Base-by-base conservation (phyloP, 2,113 vertebrate genomes). In the Chaetodon auriga region DNA sequence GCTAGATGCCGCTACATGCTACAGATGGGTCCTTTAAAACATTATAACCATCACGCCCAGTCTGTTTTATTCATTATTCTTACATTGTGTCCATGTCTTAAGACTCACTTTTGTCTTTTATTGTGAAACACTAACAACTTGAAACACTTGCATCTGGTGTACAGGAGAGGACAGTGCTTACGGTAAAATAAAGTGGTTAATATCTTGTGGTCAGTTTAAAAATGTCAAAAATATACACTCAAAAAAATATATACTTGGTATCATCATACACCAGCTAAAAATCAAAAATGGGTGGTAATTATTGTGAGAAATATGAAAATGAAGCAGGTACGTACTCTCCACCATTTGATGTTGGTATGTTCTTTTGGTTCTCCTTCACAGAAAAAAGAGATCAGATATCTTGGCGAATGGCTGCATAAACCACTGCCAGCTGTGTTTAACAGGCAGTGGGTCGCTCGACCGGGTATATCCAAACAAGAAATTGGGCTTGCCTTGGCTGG, bases 351-450 rank as follows among this genome's bases (percentile, higher is more conserved):
- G 38, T 12, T 45, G 38, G 8, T 16, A 55, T 69, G 41, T 43
- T 16, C n/a, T n/a, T 62, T 41, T 41, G 30, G 30, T 38, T n/a
- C 6, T 18, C 19, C 41, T 36, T 41, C 25, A 57, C 4, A 14
- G 46, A 46, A 45, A 66, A 12, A 19, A 65, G 15, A 21, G 1
- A 41, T 65, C 2, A 41, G 41, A 38, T 19, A 7, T 5, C 16
- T 36, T 45, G 7, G 15, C 23, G 8, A 49, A 69, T 18, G 30
- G 36, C 11, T 41, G 60, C 18, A 62, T 21, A 45, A 30, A 30
- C 49, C 3, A 38, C 19, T 10, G 5, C 18, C 19, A 72, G 68
- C 38, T 72, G 68, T 64, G 78, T 80, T 64, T 80, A 71, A 41
- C 23, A 25, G 25, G 18, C 8, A 18, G 21, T 8, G 18, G 16